Evolutionary conservation across 92 coral and sea anemone species (phyloP), one percentile per base, ranked within the genome.

Genomic region (Pocillopora meandrina): DNA sequence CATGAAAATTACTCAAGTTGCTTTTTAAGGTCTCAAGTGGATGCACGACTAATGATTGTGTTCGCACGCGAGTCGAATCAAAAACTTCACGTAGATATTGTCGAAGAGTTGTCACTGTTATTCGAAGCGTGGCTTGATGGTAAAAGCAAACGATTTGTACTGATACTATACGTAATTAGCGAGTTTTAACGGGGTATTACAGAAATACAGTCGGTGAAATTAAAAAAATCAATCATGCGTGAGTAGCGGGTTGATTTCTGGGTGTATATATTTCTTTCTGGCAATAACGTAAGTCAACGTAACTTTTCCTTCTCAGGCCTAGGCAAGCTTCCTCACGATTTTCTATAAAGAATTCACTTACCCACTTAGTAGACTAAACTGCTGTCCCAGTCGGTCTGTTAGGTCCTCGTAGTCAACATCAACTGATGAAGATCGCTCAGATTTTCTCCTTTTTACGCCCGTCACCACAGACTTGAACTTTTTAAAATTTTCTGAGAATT

Each of bases 401-500:
- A 96, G 61, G 23, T 91, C 98, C 9, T 91, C 93, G 19, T 62
- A 92, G 11, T 88, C 95, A 14, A 79, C 89, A 62, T 94, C 98
- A 73, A 77, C 80, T 17, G 85, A 79, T 12, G 84, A 75, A 20
- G 98, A 84, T 17, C 89, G 85, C 21, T 89, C 88, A 1, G 88
- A 81, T 81, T 92, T 88, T 73, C 88, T 90, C 73, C 85, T 77
- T 76, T 96, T 96, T 35, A 96, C 75, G 33, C 97, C 98, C 9
- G 92, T 85, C 34, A 96, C 96, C 14, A 96, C 93, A 76, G 86
- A 88, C 84, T 91, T 92, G 72, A 96, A 96, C 87, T 90, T 94
- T 65, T 90, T 91, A 69, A 96, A 96, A 88, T 96, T 94, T 61
- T 96, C 98, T 72, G 98, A 92, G 81, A 96, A 96, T 67, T 96